Evolutionary conservation across 1,140 invertebrate species (phyloP), one percentile per base, ranked within the genome.

Genomic region (Chironomus striatipennis): DNA sequence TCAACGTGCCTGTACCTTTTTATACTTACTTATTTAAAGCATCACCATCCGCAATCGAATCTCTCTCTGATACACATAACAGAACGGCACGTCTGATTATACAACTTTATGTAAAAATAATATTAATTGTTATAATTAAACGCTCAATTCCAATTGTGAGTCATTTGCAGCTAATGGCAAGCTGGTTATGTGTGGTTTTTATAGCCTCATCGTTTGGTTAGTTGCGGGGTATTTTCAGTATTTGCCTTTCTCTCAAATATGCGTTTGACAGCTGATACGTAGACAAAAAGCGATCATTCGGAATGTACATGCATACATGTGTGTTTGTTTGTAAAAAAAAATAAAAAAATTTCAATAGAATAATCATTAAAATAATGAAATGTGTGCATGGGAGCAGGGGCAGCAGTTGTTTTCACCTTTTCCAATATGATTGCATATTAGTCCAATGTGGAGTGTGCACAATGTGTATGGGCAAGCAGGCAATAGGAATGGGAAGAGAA

Each of bases 331-430:
- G 47, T n/a, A 57, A 57, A n/a, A 12, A 15, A 47, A n/a, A 8
- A 67, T 18, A n/a, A 17, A n/a, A 67, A 70, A 70, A 70, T 70
- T 70, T 70, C 65, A 70, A 70, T 70, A 70, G 20, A 70, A 70
- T 70, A 70, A 70, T 70, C 65, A 70, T 57, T 57, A 57, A 34
- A 57, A 57, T 70, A 70, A 70, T 70, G 65, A 70, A 70, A 70
- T 70, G 20, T 70, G 65, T 70, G n/a, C 65, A 70, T 70, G 17
- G 17, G 20, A 21, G 9, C 65, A n/a, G n/a, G 9, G 65, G 65
- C 20, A 20, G 17, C 65, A 57, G 65, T 70, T 70, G 17, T 70
- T 70, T 70, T 70, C 20, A 20, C 65, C 20, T 70, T 67, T 8
- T 20, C n/a, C 17, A 7, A 20, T 70, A 18, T 70, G 65, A 70